A percentile compares a stretch with the other conserved stretches of the same genome.
These are phyloP conservation scores for Archocentrus centrarchus DNA, from an alignment of 2,113 vertebrate species.

Conservation along the genomic window DNA sequence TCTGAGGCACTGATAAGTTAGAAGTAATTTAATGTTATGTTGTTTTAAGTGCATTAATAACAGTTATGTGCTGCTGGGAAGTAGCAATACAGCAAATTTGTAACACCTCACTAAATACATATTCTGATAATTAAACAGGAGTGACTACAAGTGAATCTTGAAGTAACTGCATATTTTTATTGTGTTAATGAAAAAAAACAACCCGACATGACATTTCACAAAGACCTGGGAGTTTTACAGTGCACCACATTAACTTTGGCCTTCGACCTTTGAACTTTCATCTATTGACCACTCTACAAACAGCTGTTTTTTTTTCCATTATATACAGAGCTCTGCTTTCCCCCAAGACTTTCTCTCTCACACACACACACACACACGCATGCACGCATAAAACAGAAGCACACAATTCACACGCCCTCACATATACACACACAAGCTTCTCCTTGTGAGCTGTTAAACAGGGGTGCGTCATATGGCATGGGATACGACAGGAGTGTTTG, in stretches of 20 bases:
- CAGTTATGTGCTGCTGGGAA: neutral
- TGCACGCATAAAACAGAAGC: slow-evolving; percentile 15
- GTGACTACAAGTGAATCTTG: neutral
- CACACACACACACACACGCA: slow-evolving; percentile 20
- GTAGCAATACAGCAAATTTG: too few relatives aligned
- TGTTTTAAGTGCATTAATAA: too few relatives aligned
- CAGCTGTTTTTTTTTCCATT: slow-evolving; percentile 54
- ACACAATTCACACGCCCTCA: slow-evolving; percentile 26
- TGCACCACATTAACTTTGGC: slow-evolving; percentile 80
- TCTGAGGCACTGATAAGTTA: neutral
- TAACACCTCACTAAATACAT: neutral
- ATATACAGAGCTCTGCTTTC: slow-evolving; percentile 66
- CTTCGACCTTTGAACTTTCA: slow-evolving; percentile 69
- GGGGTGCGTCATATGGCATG: slow-evolving; percentile 69
- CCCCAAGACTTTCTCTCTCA: slow-evolving; percentile 34
- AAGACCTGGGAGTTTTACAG: slow-evolving; percentile 79
- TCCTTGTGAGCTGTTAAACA: slow-evolving; percentile 41
- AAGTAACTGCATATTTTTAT: slow-evolving; percentile 83
- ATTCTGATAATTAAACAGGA: neutral
- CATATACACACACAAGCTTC: slow-evolving; percentile 40
- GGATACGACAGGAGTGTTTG: slow-evolving; percentile 56
- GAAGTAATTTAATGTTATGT: neutral
- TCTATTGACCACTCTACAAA: slow-evolving; percentile 52
- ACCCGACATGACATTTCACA: slow-evolving; percentile 79
- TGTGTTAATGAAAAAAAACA: slow-evolving; percentile 84